These are phyloP conservation scores for Camptogramma bilineatum DNA, from an alignment of 2,888 invertebrate species.

Conservation along the genomic window DNA sequence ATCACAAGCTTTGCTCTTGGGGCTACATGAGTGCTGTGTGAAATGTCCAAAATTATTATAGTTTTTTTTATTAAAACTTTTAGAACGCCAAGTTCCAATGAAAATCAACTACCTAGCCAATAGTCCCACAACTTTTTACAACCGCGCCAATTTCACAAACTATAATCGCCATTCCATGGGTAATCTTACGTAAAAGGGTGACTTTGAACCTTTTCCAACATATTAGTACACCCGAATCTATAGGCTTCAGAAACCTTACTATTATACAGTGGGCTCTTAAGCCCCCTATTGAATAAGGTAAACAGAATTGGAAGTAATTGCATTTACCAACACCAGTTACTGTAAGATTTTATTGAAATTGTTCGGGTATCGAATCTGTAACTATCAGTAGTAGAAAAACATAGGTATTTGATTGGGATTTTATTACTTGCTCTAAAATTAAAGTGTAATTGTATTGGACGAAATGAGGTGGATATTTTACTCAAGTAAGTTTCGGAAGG, in stretches of 20 bases:
- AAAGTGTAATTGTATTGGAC: background rate
- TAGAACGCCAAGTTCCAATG: constrained; percentile 1
- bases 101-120: constrained; percentile 13
- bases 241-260: constrained; percentile 40
- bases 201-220: constrained; percentile 27
- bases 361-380: constrained; percentile 54
- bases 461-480: too few relatives aligned
- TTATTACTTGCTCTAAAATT: background rate
- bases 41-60: too few relatives aligned
- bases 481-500: too few relatives aligned
- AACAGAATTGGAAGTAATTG: constrained; percentile 65
- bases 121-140: constrained; percentile 31
- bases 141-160: constrained; percentile 25
- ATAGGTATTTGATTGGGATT: background rate
- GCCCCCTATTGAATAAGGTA: constrained; percentile 54
- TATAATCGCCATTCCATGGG: constrained; percentile 24
- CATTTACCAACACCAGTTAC: constrained; percentile 57
- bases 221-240: constrained; percentile 39
- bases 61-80: too few relatives aligned
- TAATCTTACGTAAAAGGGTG: constrained; percentile 33
- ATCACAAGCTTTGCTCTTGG: too few relatives aligned
- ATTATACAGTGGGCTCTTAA: constrained; percentile 46
- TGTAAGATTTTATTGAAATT: constrained; percentile 67
- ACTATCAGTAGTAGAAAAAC: constrained; percentile 12
- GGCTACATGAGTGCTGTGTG: too few relatives aligned